Base-by-base conservation (phyloP, 1,140 invertebrate genomes). In the Caerostris darwini region DNA sequence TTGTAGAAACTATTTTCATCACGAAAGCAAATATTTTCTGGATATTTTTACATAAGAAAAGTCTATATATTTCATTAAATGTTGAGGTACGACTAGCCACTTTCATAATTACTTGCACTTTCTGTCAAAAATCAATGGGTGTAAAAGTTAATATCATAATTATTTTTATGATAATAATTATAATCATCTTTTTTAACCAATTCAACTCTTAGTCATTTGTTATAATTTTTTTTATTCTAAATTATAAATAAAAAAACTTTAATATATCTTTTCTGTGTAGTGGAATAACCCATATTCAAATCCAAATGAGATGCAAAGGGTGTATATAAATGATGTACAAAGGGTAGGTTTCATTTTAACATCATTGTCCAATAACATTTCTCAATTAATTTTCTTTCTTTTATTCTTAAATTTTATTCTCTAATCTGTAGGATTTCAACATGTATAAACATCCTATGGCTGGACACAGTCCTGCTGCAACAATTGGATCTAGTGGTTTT, bases 391-490 rank as follows among this genome's bases (percentile, higher is more conserved):
- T 10, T 90, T 5, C 19, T 89, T 61, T 81, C 53, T 58, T 54
- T 50, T 83, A 64, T 53, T 12, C 7, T 17, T 54, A 8, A 34
- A 12, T 17, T 14, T 54, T 6, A 5, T 54, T 59, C 53, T 86
- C 50, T 61, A 34, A 54, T 7, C 61, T 83, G 59, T 50, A 94
- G 93, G 93, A 94, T 88, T 91, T 59, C 61, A 50, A 17, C 57
- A 87, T 58, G n/a, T 85, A 92, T 57, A 94, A 94, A 67, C 92
- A 69, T 67, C 94, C 94, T 14, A 71, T 89, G 54, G 58, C 89
- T 83, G 89, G 94, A 8, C 89, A 94, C 59, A 94, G 94, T 87
- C 94, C 94, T 54, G 64, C 58, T 56, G 90, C 94, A 17, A 94
- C 94, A 88, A 85, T 94, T 77, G 94, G 89, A 56, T 92, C 94